phyloP scores from a whole-genome alignment of 2,113 vertebrate genomes.

The Nerophis ophidion region DNA sequence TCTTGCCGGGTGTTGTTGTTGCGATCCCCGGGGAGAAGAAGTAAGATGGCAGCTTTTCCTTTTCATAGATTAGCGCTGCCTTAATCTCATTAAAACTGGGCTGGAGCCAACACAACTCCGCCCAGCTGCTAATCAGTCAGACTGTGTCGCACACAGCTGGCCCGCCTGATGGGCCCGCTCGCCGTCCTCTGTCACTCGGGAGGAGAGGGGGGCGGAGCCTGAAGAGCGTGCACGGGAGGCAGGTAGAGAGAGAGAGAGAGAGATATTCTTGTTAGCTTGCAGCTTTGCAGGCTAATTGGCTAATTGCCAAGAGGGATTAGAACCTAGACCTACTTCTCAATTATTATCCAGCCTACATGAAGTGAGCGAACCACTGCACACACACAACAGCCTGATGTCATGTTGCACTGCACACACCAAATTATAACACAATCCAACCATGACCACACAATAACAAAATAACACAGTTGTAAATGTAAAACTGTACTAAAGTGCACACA shows the following conservation, averaged over 20 bases:
- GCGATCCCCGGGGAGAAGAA: conserved; percentile 36
- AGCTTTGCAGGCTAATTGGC: conserved; percentile 53
- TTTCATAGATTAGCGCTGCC: conserved; percentile 70
- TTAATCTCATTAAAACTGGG: conserved; percentile 76
- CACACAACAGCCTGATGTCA: conserved; percentile 80
- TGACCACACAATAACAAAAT: background rate
- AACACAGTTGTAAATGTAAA: too few relatives aligned
- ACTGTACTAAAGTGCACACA: too few relatives aligned
- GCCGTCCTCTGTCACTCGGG: conserved; percentile 29
- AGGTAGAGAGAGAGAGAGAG: conserved; percentile 76
- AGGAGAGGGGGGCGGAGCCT: conserved; percentile 34
- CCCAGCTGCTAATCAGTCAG: conserved; percentile 56
- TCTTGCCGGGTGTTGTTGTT: background rate
- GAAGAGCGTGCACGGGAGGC: conserved; percentile 50
- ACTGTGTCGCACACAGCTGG: conserved; percentile 41
- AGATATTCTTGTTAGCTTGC: conserved; percentile 90
- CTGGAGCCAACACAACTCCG: conserved; percentile 59
- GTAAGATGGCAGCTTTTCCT: conserved; percentile 50
- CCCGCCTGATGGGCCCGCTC: conserved; percentile 46
- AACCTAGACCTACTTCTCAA: conserved; percentile 60
- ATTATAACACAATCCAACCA: background rate
- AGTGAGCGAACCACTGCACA: conserved; percentile 95
- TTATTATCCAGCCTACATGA: conserved; percentile 91
- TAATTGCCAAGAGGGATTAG: conserved; percentile 91
- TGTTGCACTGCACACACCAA: conserved; percentile 61